These are phyloP conservation scores for Hypercompe scribonia DNA, from an alignment of 2,888 invertebrate species.

Conservation along the genomic window DNA sequence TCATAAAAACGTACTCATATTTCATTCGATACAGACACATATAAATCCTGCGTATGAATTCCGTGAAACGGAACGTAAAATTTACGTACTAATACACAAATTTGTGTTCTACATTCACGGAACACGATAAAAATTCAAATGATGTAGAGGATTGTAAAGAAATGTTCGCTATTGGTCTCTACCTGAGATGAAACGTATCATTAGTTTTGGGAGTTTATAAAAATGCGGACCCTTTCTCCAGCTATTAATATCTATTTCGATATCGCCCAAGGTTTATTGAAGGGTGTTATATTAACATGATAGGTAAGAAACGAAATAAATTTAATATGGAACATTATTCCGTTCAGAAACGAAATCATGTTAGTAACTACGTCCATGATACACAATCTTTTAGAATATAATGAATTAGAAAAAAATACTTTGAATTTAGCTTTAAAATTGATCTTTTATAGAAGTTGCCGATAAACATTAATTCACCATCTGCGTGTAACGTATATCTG, in stretches of 20 bases:
- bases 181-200: constrained; percentile 38
- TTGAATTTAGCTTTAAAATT: too few species aligned
- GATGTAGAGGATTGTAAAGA: constrained; percentile 41
- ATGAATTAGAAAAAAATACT: too few species aligned
- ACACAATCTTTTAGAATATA: not conserved
- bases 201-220: constrained; percentile 14
- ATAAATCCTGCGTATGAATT: constrained; percentile 56
- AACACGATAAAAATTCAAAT: constrained; percentile 53
- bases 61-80: constrained; percentile 54
- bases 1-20: constrained; percentile 60
- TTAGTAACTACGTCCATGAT: not conserved
- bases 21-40: constrained; percentile 50
- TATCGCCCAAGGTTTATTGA: constrained; percentile 3
- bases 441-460: too few species aligned
- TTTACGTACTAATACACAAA: constrained; percentile 54
- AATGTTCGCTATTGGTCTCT: constrained; percentile 33
- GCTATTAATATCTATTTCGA: constrained; percentile 14
- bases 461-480: too few species aligned
- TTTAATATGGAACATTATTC: not conserved
- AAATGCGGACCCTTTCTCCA: constrained; percentile 14
- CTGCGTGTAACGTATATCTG: too few species aligned
- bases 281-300: constrained; percentile 7
- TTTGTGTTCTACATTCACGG: constrained; percentile 47
- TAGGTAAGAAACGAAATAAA: not conserved
- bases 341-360: not conserved